phyloP scores from a whole-genome alignment of 2,113 vertebrate genomes.

The Leiothrix lutea region DNA sequence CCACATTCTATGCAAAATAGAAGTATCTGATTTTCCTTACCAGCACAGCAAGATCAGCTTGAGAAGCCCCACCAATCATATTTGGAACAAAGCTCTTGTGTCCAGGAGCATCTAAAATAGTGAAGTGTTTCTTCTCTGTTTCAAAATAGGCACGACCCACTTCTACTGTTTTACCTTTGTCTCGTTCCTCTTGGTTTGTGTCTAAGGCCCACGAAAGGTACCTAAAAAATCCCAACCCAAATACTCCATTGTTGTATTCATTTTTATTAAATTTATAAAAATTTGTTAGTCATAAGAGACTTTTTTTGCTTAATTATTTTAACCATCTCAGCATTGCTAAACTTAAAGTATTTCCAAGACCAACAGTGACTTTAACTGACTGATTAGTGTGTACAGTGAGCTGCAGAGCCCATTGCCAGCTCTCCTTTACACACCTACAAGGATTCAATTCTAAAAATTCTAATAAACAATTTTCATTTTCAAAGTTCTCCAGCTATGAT shows the following conservation, averaged over 20 bases:
- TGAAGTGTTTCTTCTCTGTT: constrained; percentile 98
- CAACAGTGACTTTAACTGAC: not conserved
- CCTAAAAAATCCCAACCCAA: constrained; percentile 72
- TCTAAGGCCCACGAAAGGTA: constrained; percentile 99
- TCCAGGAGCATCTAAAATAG: constrained; percentile 96
- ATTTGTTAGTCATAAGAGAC: not conserved
- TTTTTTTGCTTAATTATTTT: not conserved
- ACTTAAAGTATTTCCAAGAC: not conserved
- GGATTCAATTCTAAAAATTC: not conserved
- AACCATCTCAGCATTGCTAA: not conserved
- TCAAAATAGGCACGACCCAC: constrained; percentile 98
- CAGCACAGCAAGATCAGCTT: constrained; percentile 97
- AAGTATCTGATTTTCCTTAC: constrained; percentile 73
- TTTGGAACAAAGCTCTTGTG: constrained; percentile 99
- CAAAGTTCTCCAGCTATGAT: not conserved
- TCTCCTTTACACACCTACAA: not conserved
- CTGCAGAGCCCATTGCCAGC: not conserved
- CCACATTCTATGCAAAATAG: not conserved
- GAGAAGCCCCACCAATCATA: constrained; percentile 98
- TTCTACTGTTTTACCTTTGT: constrained; percentile 99
- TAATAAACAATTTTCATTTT: not conserved
- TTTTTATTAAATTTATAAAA: not conserved
- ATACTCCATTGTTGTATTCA: not conserved
- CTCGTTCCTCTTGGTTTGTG: constrained; percentile 98
- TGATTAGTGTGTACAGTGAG: not conserved